Percentiles rank a stretch among this genome's conserved stretches.
Conservation (phyloP, 2,888 invertebrate genomes). For the Drosophila merina region DNA sequence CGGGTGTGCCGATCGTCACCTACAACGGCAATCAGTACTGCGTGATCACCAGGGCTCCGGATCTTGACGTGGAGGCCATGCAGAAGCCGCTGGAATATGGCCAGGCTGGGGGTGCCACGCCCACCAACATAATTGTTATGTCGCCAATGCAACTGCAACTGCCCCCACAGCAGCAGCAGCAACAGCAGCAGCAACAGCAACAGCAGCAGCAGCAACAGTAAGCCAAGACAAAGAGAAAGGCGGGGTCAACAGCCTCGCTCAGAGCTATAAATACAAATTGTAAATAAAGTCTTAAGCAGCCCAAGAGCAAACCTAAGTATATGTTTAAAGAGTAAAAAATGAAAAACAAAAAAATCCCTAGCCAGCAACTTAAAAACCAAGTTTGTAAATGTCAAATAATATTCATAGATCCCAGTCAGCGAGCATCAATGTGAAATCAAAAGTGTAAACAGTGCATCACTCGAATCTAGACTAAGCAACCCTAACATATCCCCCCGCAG, state of each 20-base stretch:
- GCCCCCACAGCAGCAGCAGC: slow-evolving; percentile 57
- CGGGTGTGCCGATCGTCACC: slow-evolving; percentile 79
- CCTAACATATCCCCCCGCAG: slow-evolving; percentile 69
- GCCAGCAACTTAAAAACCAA: slow-evolving; percentile 38
- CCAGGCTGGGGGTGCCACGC: slow-evolving; percentile 40
- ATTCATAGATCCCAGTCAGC: slow-evolving; percentile 29
- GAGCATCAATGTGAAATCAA: slow-evolving; percentile 25
- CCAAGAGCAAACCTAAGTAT: slow-evolving; percentile 58
- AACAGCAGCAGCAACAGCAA: slow-evolving; percentile 16
- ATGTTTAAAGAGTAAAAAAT: slow-evolving; percentile 54
- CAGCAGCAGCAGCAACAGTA: slow-evolving; percentile 56
- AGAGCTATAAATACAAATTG: slow-evolving; percentile 69
- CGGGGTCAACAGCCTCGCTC: slow-evolving; percentile 46
- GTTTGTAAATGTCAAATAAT: slow-evolving; percentile 50
- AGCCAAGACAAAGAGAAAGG: slow-evolving; percentile 49
- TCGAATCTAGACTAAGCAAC: slow-evolving; percentile 70
- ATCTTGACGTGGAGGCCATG: slow-evolving; percentile 72
- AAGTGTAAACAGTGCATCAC: slow-evolving; percentile 43
- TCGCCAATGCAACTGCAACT: slow-evolving; percentile 73
- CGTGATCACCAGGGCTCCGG: slow-evolving; percentile 79
- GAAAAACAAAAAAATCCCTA: slow-evolving; percentile 32
- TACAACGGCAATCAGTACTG: slow-evolving; percentile 82
- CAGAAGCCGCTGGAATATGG: slow-evolving; percentile 72
- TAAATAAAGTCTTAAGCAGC: slow-evolving; percentile 71
- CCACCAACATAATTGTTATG: slow-evolving; percentile 81